phyloP scores from a whole-genome alignment of 2,113 vertebrate genomes.

The Corvus moneduloides region DNA sequence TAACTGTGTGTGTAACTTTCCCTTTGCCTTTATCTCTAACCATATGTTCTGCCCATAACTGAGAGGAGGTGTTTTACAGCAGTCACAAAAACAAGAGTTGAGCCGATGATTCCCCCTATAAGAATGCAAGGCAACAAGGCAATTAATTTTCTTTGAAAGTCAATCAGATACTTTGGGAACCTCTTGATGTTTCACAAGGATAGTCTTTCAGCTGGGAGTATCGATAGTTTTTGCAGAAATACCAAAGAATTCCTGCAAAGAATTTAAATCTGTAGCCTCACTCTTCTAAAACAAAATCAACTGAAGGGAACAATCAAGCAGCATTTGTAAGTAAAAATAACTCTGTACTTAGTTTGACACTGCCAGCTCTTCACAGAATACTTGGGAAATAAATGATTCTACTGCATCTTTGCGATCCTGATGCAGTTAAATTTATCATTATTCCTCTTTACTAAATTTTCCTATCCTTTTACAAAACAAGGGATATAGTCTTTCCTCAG shows the following conservation, averaged over 20 bases:
- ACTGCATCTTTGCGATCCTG: not conserved
- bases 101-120: not conserved
- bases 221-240: not conserved
- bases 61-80: not conserved
- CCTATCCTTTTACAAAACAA: conserved; percentile 2
- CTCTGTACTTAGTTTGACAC: not conserved
- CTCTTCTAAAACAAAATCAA: not conserved
- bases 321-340: not conserved
- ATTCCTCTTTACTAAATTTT: not conserved
- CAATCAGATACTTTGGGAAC: not conserved
- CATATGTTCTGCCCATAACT: not conserved
- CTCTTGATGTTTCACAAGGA: not conserved
- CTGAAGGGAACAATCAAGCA: not conserved
- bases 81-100: not conserved
- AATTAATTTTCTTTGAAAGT: not conserved
- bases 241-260: not conserved
- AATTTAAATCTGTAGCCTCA: not conserved
- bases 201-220: not conserved
- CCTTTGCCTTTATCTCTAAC: not conserved
- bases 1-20: not conserved
- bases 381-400: not conserved
- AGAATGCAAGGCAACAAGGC: not conserved
- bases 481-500: not conserved
- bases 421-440: not conserved
- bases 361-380: not conserved